Conservation (phyloP, 2,113 vertebrate species). For the Eulemur rufifrons region DNA sequence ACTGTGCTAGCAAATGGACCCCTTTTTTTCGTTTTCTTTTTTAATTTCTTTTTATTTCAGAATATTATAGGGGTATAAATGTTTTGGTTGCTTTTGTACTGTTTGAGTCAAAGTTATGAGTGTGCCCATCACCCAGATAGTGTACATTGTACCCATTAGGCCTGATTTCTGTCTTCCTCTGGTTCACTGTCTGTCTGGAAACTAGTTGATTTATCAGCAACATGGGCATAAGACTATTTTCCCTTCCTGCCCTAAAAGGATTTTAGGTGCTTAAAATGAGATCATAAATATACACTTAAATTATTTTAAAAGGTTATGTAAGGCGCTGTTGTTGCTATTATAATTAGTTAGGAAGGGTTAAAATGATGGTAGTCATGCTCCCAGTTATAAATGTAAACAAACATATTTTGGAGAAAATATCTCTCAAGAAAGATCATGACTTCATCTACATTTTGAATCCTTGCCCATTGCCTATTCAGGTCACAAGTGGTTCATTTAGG, state of each 20-base stretch:
- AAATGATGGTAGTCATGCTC: background rate
- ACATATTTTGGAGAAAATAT: background rate
- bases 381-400: background rate
- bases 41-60: too few relatives aligned
- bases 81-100: background rate
- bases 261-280: background rate
- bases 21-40: background rate
- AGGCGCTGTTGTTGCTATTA: background rate
- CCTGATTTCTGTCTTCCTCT: background rate
- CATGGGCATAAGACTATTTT: background rate
- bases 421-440: background rate
- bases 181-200: background rate
- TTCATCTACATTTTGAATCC: background rate
- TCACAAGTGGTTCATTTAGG: background rate
- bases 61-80: too few relatives aligned
- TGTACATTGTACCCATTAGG: too few relatives aligned
- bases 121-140: too few relatives aligned
- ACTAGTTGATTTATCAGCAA: background rate
- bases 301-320: background rate
- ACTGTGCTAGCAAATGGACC: background rate
- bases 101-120: too few relatives aligned
- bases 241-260: background rate
- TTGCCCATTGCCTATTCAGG: background rate
- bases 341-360: background rate
- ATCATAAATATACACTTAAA: background rate